Conservation (phyloP, 2,888 invertebrate genomes). For the Saturnia japonica region DNA sequence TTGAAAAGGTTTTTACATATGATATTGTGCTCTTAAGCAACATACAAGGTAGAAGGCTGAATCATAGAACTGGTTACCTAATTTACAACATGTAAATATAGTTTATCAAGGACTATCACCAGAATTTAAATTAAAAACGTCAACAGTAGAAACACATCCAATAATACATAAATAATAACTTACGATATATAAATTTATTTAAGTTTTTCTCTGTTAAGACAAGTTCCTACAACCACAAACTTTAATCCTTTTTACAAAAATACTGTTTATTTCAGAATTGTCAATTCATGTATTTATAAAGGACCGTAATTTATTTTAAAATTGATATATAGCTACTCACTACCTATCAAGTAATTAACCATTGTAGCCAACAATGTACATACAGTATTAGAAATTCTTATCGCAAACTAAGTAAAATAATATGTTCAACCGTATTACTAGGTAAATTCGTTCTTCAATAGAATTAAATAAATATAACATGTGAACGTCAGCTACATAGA, state of each 20-base stretch:
- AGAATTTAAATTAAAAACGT: too few species aligned
- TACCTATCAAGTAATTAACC: not conserved
- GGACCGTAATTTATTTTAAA: not conserved
- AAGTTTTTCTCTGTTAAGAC: not conserved
- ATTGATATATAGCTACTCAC: not conserved
- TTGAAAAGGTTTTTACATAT: not conserved
- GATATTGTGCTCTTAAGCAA: not conserved
- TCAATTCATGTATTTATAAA: not conserved
- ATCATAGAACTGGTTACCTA: not conserved
- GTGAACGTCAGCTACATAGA: constrained; percentile 54
- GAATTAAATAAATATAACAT: constrained; percentile 28
- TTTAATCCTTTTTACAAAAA: not conserved
- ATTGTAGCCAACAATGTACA: not conserved
- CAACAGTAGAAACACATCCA: too few species aligned
- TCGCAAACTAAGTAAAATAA: not conserved
- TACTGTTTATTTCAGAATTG: not conserved
- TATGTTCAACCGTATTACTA: not conserved
- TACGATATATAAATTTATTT: not conserved
- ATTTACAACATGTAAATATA: not conserved
- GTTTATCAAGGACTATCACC: not conserved
- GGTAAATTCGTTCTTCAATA: not conserved
- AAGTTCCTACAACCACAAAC: not conserved
- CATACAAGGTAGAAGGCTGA: not conserved
- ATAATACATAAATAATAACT: too few species aligned
- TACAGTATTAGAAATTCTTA: not conserved